Conservation (phyloP, 2,113 vertebrate species). For the Falcunculus frontatus region DNA sequence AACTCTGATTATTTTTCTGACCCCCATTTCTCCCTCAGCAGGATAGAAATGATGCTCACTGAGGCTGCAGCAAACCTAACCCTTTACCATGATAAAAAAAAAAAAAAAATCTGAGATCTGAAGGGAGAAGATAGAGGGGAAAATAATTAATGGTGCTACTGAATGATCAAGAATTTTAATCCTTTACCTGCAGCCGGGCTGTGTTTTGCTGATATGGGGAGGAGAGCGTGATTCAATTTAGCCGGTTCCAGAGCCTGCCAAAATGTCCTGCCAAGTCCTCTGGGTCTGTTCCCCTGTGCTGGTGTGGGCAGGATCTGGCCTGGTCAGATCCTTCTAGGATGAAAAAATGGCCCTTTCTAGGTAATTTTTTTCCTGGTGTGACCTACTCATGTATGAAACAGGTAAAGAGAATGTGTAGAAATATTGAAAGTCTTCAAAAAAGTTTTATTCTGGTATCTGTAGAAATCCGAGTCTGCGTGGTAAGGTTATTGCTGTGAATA, state of each 20-base stretch:
- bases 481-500: slow-evolving; percentile 60
- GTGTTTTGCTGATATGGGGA: neutral
- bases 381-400: neutral
- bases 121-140: neutral
- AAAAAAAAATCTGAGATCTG: neutral
- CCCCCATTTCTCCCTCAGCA: neutral
- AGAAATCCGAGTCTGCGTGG: neutral
- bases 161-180: neutral
- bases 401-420: neutral
- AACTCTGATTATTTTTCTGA: neutral
- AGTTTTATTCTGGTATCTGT: neutral
- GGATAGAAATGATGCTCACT: neutral
- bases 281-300: neutral
- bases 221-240: neutral
- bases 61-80: neutral
- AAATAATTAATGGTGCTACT: neutral
- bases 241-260: neutral
- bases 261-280: neutral
- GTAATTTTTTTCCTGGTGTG: neutral
- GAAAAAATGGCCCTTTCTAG: neutral
- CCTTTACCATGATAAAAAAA: neutral
- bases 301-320: neutral
- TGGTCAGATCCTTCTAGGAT: neutral
- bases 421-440: neutral
- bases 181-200: neutral